Base-by-base conservation (phyloP, 1,140 invertebrate species). In the Helicoverpa zea region DNA sequence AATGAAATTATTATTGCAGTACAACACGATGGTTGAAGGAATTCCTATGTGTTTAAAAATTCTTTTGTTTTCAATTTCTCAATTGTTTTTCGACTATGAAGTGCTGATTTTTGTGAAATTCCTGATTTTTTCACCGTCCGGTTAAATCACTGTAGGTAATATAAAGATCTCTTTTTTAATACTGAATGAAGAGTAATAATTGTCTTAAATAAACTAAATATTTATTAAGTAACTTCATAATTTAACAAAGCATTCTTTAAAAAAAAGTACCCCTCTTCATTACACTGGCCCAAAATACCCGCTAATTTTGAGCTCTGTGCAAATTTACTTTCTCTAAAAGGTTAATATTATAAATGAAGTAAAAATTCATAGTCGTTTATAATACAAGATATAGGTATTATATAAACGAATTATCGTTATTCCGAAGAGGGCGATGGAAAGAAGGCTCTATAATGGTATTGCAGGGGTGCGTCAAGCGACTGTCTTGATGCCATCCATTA, bases 381-480 rank as follows among this genome's bases (percentile, higher is more conserved):
- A 70, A 79, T 51, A 72, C 70, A 18, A 59, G 51, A 43, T 52
- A 79, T 79, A 70, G 64, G 79, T 83, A 79, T 83, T 78, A 81
- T 79, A 80, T 77, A 79, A 84, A 88, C 81, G 85, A 89, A 90
- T 87, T 87, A 87, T 87, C 85, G 81, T 84, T 85, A 84, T 81
- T 80, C 78, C 14, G 16, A 81, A 68, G 77, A 63, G 82, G 81
- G 74, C 52, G 81, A 73, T 81, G 86, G 85, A 68, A 81, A 83
- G 85, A 86, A 88, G 89, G 85, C 87, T 89, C 76, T 88, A 85
- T 93, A 92, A 94, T 90, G 88, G 88, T 88, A 90, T 91, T 89
- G 90, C 91, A 88, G 87, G 92, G 92, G 92, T 89, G 92, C 87
- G 92, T 94, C 91, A 89, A 88, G 87, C 87, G 90, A 90, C 88